Evolutionary conservation across 2,113 vertebrate genomes (phyloP).

Genomic region (Elgaria multicarinata): DNA sequence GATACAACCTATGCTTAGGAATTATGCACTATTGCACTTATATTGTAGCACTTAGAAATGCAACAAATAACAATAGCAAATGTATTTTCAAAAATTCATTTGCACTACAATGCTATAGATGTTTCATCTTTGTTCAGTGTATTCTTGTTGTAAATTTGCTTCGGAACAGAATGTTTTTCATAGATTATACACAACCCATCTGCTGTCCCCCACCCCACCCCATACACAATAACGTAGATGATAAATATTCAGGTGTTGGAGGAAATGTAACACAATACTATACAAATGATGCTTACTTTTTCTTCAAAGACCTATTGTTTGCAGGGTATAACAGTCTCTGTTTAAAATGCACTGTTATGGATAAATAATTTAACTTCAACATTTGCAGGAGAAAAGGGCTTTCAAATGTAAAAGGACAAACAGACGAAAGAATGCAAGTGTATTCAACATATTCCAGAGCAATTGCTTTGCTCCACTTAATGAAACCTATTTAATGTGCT

Average conservation of each 20-base stretch:
- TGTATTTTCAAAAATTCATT: neutral
- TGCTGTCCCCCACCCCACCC: slow-evolving; percentile 20
- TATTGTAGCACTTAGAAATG: neutral
- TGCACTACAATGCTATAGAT: neutral
- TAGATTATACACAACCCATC: slow-evolving; percentile 31
- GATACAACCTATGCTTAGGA: neutral
- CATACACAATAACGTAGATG: slow-evolving; percentile 16
- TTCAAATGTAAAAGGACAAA: slow-evolving; percentile 42
- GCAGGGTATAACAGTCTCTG: slow-evolving; percentile 37
- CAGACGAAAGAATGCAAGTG: slow-evolving; percentile 32
- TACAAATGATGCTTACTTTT: neutral
- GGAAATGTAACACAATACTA: slow-evolving; percentile 30
- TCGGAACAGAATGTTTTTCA: slow-evolving; percentile 41
- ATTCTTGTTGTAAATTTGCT: neutral
- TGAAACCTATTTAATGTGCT: slow-evolving; percentile 36
- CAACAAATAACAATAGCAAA: neutral
- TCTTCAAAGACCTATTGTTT: slow-evolving; percentile 27
- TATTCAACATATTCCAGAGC: neutral
- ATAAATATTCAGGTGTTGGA: slow-evolving; percentile 48
- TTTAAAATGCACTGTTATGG: slow-evolving; percentile 47
- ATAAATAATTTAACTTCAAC: slow-evolving; percentile 51
- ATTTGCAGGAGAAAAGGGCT: slow-evolving; percentile 27
- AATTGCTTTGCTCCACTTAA: slow-evolving; percentile 14
- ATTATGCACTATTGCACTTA: neutral
- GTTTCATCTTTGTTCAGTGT: neutral